Percentiles rank a stretch among this genome's conserved stretches.
Evolutionary conservation across 1,140 invertebrate species (phyloP).

Genomic region (Sarcophaga bullata): DNA sequence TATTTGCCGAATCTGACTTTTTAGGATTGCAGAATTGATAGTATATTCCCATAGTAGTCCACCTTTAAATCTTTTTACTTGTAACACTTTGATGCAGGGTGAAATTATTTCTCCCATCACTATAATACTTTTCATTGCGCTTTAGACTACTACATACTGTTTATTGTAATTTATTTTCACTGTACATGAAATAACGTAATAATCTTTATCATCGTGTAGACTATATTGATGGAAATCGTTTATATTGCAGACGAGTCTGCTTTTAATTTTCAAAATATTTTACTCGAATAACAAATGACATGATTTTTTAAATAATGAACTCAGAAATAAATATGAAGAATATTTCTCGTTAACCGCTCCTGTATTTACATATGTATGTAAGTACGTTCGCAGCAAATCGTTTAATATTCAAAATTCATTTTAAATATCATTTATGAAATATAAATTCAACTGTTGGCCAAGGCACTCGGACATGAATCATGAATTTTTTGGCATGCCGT

Average conservation of each 20-base stretch:
- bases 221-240: background rate
- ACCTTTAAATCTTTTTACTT: too few relatives aligned
- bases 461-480: background rate
- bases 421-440: background rate
- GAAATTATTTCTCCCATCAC: too few relatives aligned
- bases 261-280: background rate
- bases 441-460: background rate
- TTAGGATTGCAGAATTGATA: too few relatives aligned
- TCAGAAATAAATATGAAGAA: background rate
- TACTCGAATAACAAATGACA: background rate
- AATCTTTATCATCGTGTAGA: too few relatives aligned
- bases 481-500: background rate
- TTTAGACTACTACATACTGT: too few relatives aligned
- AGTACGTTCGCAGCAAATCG: background rate
- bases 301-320: background rate
- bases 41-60: too few relatives aligned
- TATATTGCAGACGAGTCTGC: background rate
- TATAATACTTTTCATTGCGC: too few relatives aligned
- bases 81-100: too few relatives aligned
- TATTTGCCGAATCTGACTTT: too few relatives aligned
- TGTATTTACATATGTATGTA: background rate
- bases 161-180: too few relatives aligned
- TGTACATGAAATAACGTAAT: too few relatives aligned
- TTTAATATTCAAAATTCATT: conserved; percentile 6
- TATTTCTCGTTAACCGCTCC: background rate